A percentile compares a stretch with the other conserved stretches of the same genome.
Evolutionary conservation across 2,797 vertebrate genomes (phyloP).

Genomic region (Austrolebias charrua): DNA sequence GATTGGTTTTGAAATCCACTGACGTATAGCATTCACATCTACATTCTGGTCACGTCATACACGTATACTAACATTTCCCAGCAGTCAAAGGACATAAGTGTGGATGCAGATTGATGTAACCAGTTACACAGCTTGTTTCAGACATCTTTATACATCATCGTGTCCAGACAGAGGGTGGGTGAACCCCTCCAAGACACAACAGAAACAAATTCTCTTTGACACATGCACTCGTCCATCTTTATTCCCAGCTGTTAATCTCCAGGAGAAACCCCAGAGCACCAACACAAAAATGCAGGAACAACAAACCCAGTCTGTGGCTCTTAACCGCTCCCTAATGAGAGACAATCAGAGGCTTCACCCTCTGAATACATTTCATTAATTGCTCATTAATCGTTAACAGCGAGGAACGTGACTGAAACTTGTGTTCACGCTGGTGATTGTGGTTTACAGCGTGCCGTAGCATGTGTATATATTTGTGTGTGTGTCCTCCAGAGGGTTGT

Average conservation of each 20-base stretch:
- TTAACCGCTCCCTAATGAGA: slow-evolving; percentile 19
- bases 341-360: slow-evolving; percentile 54
- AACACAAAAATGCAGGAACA: too few relatives aligned
- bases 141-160: slow-evolving; percentile 41
- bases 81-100: not conserved
- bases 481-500: slow-evolving; percentile 27
- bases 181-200: slow-evolving; percentile 47
- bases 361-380: slow-evolving; percentile 73
- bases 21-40: not conserved
- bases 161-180: slow-evolving; percentile 63
- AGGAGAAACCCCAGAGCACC: slow-evolving; percentile 33
- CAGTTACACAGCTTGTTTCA: slow-evolving; percentile 31
- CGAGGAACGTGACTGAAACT: slow-evolving; percentile 47
- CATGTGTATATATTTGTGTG: slow-evolving; percentile 6
- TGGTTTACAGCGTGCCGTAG: slow-evolving; percentile 3
- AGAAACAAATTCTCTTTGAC: slow-evolving; percentile 61
- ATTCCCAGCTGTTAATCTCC: slow-evolving; percentile 37
- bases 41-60: not conserved
- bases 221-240: slow-evolving; percentile 45
- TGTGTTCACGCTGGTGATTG: too few relatives aligned
- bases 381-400: slow-evolving; percentile 69
- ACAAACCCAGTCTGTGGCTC: too few relatives aligned
- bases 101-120: slow-evolving; percentile 28
- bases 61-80: not conserved
- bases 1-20: too few relatives aligned